phyloP scores from a whole-genome alignment of 2,797 vertebrate species.

The Hydrolagus colliei region DNA sequence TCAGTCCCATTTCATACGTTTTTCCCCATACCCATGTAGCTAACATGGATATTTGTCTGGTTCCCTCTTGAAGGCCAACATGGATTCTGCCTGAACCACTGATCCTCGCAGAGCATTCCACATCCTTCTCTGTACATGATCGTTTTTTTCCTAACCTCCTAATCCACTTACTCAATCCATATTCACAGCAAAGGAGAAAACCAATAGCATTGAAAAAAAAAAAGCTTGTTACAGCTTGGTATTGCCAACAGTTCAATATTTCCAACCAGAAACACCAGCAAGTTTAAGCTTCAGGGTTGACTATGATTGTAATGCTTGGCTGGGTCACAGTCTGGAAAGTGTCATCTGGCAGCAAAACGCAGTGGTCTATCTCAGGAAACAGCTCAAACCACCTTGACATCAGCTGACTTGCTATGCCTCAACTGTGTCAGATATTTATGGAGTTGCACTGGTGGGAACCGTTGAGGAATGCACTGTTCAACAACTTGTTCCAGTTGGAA shows the following conservation, averaged over 20 bases:
- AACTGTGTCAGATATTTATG: not conserved
- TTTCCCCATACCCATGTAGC: too few species aligned
- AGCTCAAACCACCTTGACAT: not conserved
- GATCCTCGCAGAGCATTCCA: too few species aligned
- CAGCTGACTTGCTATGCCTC: not conserved
- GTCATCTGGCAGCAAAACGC: not conserved
- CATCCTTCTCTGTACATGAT: too few species aligned
- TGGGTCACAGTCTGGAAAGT: not conserved
- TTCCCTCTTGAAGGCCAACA: too few species aligned
- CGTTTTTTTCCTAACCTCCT: too few species aligned
- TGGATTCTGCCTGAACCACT: too few species aligned
- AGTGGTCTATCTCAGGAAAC: not conserved
- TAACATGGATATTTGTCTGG: too few species aligned
- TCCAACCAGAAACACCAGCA: not conserved
- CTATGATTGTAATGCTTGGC: not conserved
- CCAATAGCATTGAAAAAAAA: not conserved
- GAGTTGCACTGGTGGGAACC: not conserved
- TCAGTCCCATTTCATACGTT: too few species aligned
- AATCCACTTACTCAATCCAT: too few species aligned
- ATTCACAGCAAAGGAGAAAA: not conserved
- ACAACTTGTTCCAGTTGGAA: not conserved
- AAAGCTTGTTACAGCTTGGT: not conserved
- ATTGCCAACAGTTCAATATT: not conserved
- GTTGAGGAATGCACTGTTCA: not conserved
- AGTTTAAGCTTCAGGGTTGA: not conserved